phyloP scores from a whole-genome alignment of 2,113 vertebrate genomes.

The Misgurnus anguillicaudatus region DNA sequence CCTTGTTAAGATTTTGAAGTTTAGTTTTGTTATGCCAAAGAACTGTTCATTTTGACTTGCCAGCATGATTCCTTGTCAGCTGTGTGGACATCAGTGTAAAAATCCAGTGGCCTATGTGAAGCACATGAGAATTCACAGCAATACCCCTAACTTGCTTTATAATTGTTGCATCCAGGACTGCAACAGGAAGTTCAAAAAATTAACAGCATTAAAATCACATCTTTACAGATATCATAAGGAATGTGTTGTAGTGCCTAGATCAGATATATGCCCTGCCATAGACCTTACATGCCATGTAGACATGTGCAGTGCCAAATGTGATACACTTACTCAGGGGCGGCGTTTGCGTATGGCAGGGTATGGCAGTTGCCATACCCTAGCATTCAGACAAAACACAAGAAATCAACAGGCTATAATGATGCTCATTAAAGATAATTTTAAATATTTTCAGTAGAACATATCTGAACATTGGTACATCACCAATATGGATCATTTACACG shows the following conservation, averaged over 20 bases:
- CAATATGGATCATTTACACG: too few relatives aligned
- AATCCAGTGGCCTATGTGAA: conserved; percentile 7
- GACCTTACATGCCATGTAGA: background rate
- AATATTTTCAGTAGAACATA: too few relatives aligned
- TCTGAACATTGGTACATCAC: too few relatives aligned
- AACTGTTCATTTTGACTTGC: background rate
- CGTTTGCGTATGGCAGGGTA: too few relatives aligned
- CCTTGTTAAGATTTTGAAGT: background rate
- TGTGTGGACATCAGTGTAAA: background rate
- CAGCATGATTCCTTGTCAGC: background rate
- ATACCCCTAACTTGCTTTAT: background rate
- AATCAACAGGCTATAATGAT: too few relatives aligned
- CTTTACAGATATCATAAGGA: conserved; percentile 7
- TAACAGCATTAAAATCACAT: conserved; percentile 6
- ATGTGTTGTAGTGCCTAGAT: conserved; percentile 1
- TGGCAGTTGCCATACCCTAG: too few relatives aligned
- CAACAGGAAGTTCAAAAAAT: background rate
- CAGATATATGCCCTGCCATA: background rate
- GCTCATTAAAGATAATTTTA: too few relatives aligned
- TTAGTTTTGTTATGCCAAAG: background rate
- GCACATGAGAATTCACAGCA: conserved; percentile 8
- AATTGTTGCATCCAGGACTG: background rate
- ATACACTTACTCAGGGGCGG: background rate
- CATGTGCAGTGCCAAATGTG: conserved; percentile 17
- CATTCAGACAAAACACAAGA: too few relatives aligned